A percentile compares a stretch with the other conserved stretches of the same genome.
Evolutionary conservation across 2,113 vertebrate species (phyloP).

Genomic region (Plotosus lineatus): DNA sequence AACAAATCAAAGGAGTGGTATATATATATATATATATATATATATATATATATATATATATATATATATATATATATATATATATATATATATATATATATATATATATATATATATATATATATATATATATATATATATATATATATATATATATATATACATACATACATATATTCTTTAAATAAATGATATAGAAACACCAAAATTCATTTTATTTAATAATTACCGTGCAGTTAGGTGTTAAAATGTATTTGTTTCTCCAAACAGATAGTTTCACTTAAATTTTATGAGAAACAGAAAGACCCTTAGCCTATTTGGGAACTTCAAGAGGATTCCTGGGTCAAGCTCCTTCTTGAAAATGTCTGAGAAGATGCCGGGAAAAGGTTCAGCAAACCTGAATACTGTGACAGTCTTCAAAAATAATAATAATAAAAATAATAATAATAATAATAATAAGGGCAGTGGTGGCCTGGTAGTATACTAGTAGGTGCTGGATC

Average conservation of each 20-base stretch:
- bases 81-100: neutral
- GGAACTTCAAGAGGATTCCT: neutral
- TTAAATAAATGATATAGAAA: too few species aligned
- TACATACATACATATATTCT: neutral
- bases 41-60: neutral
- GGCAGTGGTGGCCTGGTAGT: too few species aligned
- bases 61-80: neutral
- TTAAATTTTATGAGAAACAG: neutral
- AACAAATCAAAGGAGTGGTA: neutral
- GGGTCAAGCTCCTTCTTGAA: neutral
- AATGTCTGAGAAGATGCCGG: neutral
- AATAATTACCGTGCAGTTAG: neutral
- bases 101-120: neutral
- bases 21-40: neutral
- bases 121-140: neutral
- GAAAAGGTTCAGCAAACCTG: neutral
- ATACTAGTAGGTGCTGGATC: too few species aligned
- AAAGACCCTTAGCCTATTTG: neutral
- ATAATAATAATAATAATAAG: too few species aligned
- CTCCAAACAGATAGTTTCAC: neutral
- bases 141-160: neutral
- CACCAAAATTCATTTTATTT: neutral
- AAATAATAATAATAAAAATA: too few species aligned
- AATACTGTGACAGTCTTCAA: neutral
- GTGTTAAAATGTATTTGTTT: neutral